Conservation (phyloP, 2,888 invertebrate genomes). For the Cataglyphis altisquamis region DNA sequence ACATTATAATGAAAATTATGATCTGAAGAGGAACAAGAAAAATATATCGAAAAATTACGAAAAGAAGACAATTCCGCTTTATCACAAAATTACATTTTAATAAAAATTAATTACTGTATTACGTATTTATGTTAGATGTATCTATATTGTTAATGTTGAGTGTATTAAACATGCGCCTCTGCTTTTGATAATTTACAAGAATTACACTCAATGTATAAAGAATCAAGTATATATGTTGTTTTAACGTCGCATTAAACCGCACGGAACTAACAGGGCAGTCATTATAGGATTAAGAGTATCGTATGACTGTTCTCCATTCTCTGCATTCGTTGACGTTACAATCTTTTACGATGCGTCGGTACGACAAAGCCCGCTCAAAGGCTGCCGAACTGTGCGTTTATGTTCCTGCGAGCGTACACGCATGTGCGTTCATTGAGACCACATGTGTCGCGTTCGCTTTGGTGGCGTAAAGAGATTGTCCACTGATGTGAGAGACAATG, state of each 20-base stretch:
- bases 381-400: conserved; percentile 45
- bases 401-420: conserved; percentile 27
- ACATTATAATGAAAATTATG: neutral
- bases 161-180: neutral
- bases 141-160: neutral
- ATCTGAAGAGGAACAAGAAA: neutral
- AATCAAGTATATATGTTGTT: neutral
- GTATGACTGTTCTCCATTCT: conserved; percentile 38
- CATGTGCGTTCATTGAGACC: conserved; percentile 52
- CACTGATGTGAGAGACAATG: conserved; percentile 39
- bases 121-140: neutral
- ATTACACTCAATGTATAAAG: neutral
- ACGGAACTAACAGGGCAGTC: conserved; percentile 25
- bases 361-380: conserved; percentile 31
- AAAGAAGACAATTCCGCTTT: neutral
- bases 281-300: conserved; percentile 46
- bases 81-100: neutral
- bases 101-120: neutral
- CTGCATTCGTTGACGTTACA: conserved; percentile 33
- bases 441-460: conserved; percentile 48
- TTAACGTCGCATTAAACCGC: conserved; percentile 21
- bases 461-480: conserved; percentile 19
- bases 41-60: neutral
- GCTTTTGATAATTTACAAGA: neutral
- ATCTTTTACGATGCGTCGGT: conserved; percentile 42